Evolutionary conservation across 1,140 invertebrate species (phyloP).

Genomic region (Ctenoplectra terminalis): DNA sequence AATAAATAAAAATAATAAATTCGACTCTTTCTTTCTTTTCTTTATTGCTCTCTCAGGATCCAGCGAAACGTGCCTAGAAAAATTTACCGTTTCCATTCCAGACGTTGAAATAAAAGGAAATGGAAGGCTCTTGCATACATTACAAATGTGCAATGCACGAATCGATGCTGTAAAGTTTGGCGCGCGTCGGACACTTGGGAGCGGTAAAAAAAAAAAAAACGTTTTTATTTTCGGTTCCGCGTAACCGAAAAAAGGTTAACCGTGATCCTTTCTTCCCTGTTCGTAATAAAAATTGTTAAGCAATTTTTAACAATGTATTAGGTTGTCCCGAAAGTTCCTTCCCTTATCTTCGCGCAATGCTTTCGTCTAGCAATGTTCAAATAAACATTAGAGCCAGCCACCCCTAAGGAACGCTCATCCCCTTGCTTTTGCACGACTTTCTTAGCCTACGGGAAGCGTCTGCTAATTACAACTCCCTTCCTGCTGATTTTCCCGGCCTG

Average conservation of each 20-base stretch:
- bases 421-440: slow-evolving; percentile 10
- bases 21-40: too few relatives aligned
- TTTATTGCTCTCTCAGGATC: slow-evolving; percentile 47
- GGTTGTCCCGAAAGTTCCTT: too few relatives aligned
- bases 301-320: too few relatives aligned
- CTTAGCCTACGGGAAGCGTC: slow-evolving; percentile 36
- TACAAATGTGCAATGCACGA: slow-evolving; percentile 44
- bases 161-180: slow-evolving; percentile 11
- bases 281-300: too few relatives aligned
- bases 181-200: not conserved
- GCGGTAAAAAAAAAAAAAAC: not conserved
- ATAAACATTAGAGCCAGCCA: slow-evolving; percentile 38
- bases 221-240: not conserved
- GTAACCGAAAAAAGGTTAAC: too few relatives aligned
- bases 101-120: slow-evolving; percentile 26
- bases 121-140: not conserved
- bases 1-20: not conserved
- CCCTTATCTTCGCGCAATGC: too few relatives aligned
- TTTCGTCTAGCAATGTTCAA: too few relatives aligned
- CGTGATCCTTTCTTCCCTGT: too few relatives aligned
- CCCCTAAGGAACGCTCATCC: slow-evolving; percentile 26
- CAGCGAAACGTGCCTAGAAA: slow-evolving; percentile 14
- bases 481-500: slow-evolving; percentile 16
- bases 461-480: slow-evolving; percentile 27
- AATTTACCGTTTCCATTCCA: slow-evolving; percentile 32